Percentiles rank a stretch among this genome's conserved stretches.
phyloP scores from a whole-genome alignment of 2,113 vertebrate species.

The Lethenteron reissneri region DNA sequence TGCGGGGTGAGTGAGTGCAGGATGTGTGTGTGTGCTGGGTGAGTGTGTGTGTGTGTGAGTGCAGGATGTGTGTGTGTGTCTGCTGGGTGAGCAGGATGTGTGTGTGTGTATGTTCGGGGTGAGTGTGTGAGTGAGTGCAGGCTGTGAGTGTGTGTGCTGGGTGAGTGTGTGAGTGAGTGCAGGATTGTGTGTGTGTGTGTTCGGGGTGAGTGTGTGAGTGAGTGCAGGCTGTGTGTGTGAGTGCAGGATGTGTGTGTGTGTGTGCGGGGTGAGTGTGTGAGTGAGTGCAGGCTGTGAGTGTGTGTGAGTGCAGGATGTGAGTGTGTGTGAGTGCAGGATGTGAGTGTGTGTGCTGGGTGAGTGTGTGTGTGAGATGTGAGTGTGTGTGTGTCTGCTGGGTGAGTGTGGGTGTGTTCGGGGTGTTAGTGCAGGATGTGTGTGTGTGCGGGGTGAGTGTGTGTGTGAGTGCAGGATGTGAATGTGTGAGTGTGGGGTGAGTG shows the following conservation, averaged over 20 bases:
- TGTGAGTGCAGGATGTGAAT: too few relatives aligned
- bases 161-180: not conserved
- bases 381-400: too few relatives aligned
- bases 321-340: not conserved
- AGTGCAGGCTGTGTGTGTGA: not conserved
- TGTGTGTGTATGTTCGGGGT: not conserved
- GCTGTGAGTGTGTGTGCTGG: not conserved
- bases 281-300: not conserved
- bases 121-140: not conserved
- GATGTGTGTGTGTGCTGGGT: not conserved
- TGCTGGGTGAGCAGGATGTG: not conserved
- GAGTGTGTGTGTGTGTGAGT: not conserved
- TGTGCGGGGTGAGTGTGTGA: not conserved
- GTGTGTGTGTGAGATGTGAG: not conserved
- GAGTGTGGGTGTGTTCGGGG: too few relatives aligned
- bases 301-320: not conserved
- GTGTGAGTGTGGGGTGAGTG: too few relatives aligned
- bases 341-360: not conserved
- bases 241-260: not conserved
- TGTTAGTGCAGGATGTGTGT: too few relatives aligned
- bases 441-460: too few relatives aligned
- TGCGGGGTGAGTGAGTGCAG: not conserved
- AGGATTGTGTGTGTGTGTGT: not conserved
- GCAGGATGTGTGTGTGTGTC: not conserved
- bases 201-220: not conserved